A percentile compares a stretch with the other conserved stretches of the same genome.
These are phyloP conservation scores for Drosophila infuscata DNA, from an alignment of 2,888 invertebrate species.

Conservation along the genomic window DNA sequence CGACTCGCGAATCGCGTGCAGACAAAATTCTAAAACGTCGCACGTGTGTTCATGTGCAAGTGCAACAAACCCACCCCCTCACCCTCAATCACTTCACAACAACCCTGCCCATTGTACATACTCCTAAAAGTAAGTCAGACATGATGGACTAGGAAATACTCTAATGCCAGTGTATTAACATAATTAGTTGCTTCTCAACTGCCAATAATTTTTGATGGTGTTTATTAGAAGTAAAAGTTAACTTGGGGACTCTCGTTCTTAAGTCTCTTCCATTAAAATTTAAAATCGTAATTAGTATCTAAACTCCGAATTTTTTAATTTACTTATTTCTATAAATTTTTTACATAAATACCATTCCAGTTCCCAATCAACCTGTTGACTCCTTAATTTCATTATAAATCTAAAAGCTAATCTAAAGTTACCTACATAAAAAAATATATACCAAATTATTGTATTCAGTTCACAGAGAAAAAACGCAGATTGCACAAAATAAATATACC, in stretches of 20 bases:
- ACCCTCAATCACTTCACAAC: background rate
- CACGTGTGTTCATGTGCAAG: conserved; percentile 58
- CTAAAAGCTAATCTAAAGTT: background rate
- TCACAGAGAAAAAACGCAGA: background rate
- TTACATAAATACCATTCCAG: background rate
- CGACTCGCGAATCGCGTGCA: conserved; percentile 50
- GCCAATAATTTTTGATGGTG: background rate
- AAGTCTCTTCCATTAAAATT: background rate
- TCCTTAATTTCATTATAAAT: background rate
- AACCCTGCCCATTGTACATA: background rate
- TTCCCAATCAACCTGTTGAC: background rate
- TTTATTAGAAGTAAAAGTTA: background rate
- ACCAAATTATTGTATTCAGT: background rate
- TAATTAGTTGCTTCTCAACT: background rate
- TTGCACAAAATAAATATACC: too few relatives aligned
- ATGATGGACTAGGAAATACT: background rate
- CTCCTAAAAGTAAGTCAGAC: background rate
- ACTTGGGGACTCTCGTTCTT: background rate
- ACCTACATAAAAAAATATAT: background rate
- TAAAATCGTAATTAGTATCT: background rate
- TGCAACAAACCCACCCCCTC: conserved; percentile 28
- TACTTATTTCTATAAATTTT: background rate
- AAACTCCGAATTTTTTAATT: background rate
- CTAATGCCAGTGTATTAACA: background rate
- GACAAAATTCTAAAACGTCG: conserved; percentile 56